Percentiles rank a stretch among this genome's conserved stretches.
phyloP scores from a whole-genome alignment of 1,140 invertebrate genomes.

The Neodiprion virginianus region DNA sequence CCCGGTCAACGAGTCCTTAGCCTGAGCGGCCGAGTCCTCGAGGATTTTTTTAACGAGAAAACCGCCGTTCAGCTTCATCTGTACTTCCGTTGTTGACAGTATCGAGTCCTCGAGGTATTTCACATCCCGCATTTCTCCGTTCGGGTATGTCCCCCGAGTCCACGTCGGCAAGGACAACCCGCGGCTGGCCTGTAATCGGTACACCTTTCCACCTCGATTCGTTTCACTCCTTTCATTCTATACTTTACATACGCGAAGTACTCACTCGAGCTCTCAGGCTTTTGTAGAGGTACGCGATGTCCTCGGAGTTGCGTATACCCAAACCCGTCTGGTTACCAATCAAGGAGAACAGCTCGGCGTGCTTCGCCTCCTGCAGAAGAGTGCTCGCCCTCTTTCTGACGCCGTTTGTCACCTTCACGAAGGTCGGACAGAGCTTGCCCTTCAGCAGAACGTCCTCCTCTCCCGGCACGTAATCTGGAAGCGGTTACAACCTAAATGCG shows the following conservation, averaged over 20 bases:
- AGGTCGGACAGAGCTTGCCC: conserved; percentile 48
- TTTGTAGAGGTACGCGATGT: conserved; percentile 41
- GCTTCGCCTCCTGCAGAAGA: conserved; percentile 5
- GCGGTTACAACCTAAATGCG: conserved; percentile 12
- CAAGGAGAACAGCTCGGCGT: conserved; percentile 34
- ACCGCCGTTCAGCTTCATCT: conserved; percentile 51
- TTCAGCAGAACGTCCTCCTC: conserved; percentile 43
- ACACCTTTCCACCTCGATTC: conserved; percentile 9
- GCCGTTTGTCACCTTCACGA: conserved; percentile 27
- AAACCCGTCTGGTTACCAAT: conserved; percentile 35
- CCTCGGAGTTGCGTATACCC: conserved; percentile 33
- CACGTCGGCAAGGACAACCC: conserved; percentile 41
- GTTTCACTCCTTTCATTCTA: background rate
- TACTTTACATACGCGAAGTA: background rate
- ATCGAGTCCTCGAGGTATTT: conserved; percentile 39
- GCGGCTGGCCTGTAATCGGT: conserved; percentile 35
- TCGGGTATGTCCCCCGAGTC: conserved; percentile 36
- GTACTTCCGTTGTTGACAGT: conserved; percentile 38
- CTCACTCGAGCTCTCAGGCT: conserved; percentile 45
- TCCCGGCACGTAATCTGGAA: conserved; percentile 39
- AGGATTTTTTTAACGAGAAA: conserved; percentile 46
- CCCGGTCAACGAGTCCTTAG: background rate
- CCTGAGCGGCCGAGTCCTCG: conserved; percentile 34
- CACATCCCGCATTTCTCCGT: conserved; percentile 39
- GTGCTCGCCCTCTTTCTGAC: conserved; percentile 24